A percentile compares a stretch with the other conserved stretches of the same genome.
Evolutionary conservation across 2,797 vertebrate genomes (phyloP).

Genomic region (Sphenopsis melanotis): DNA sequence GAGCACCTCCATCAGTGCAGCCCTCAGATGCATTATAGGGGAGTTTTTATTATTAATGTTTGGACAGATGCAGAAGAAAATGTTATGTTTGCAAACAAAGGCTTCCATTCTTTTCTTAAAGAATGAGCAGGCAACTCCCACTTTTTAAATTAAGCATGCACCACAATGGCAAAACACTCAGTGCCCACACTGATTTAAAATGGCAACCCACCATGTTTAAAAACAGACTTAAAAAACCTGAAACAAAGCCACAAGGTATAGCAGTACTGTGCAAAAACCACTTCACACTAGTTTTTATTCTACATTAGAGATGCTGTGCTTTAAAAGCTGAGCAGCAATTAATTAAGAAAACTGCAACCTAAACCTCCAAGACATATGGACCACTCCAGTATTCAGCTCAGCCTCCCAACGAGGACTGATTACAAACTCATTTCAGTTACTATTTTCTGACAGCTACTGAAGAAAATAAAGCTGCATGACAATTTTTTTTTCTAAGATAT

Average conservation of each 20-base stretch:
- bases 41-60: neutral
- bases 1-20: neutral
- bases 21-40: accelerated
- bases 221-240: neutral
- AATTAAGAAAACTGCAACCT: neutral
- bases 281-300: neutral
- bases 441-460: neutral
- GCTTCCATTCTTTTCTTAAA: neutral
- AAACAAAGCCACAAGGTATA: neutral
- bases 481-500: neutral
- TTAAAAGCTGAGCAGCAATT: neutral
- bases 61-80: neutral
- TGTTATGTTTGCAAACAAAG: neutral
- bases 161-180: neutral
- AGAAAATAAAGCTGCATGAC: neutral
- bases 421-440: neutral
- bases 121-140: neutral
- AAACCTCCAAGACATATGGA: neutral
- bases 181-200: neutral
- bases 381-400: neutral
- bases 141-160: neutral
- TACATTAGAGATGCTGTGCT: neutral
- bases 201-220: neutral
- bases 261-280: neutral
- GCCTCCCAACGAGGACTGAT: neutral